Evolutionary conservation across 2,888 invertebrate genomes (phyloP), one percentile per base, ranked within the genome.

Genomic region (Syrista parreyssii): DNA sequence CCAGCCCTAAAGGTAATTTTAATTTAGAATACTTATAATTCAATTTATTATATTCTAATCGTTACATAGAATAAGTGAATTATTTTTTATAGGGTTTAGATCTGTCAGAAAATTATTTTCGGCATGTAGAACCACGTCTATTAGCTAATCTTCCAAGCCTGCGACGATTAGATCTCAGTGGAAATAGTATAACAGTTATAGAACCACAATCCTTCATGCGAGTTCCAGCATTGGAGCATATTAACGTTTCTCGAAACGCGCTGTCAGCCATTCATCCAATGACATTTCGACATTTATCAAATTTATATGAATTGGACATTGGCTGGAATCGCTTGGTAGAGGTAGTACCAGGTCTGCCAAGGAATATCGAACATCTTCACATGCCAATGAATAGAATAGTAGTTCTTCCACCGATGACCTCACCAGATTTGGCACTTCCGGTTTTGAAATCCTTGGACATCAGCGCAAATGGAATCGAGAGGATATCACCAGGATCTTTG

Each of bases 161-260:
- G 74, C 92, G 97, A 79, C 94, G 95, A 80, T 92, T 97, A 23
- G 96, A 97, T 92, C 91, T 97, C 32, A 96, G 96, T 87, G 93
- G 94, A 78, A 97, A 97, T 87, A 94, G 94, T 35, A 90, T 98
- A 36, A 93, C 92, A 2, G 92, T 94, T 30, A 92, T 97, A 75
- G 96, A 97, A 83, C 95, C 96, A 0, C 94, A 95, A 68, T 94
- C 95, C 0, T 97, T 97, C 86, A 91, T 95, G 76, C 94, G 95
- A 82, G 95, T 95, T 1, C 94, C 95, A 0, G 93, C 95, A 76
- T 89, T 97, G 77, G 97, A 97, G 89, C 95, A 96, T 79, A 92
- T 97, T 2, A 97, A 97, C 89, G 92, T 97, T 76, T 97, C 97
- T 0, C 93, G 94, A 30, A 98, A 98, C 88, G 94, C 94, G 30